Conservation (phyloP, 2,797 vertebrate species). For the Spondyliosoma cantharus region DNA sequence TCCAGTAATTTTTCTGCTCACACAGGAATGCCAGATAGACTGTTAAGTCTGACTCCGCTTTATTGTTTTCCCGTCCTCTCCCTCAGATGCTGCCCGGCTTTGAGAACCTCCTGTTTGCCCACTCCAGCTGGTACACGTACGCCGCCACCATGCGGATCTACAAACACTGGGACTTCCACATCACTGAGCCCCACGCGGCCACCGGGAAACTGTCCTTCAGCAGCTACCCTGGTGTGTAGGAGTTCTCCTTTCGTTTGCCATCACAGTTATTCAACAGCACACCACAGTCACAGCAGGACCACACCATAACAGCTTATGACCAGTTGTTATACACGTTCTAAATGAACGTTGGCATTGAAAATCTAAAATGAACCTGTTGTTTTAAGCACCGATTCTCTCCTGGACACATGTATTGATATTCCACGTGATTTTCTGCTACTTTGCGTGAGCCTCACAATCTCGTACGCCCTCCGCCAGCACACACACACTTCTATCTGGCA, state of each 20-base stretch:
- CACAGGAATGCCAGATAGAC: not conserved
- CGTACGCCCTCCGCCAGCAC: not conserved
- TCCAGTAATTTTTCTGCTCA: constrained; percentile 1
- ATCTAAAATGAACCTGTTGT: no score
- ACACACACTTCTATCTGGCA: not conserved
- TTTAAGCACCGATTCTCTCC: not conserved
- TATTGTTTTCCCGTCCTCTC: not conserved
- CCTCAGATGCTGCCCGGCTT: constrained; percentile 91
- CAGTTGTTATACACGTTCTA: not conserved
- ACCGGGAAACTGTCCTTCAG: constrained; percentile 90
- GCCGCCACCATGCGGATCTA: constrained; percentile 92
- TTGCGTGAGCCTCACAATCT: not conserved
- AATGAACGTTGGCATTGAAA: no score
- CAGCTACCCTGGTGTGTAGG: constrained; percentile 90
- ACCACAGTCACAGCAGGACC: not conserved
- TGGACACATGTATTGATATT: not conserved
- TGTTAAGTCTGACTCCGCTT: not conserved
- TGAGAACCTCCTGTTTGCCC: constrained; percentile 92
- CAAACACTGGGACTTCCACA: constrained; percentile 92
- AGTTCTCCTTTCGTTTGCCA: not conserved
- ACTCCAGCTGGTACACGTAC: constrained; percentile 95
- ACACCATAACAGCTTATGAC: not conserved
- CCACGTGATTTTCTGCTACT: not conserved
- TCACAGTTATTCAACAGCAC: not conserved
- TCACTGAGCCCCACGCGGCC: constrained; percentile 81